Percentiles rank a stretch among this genome's conserved stretches.
phyloP scores from a whole-genome alignment of 2,888 invertebrate species.

The Cheilosia soror region DNA sequence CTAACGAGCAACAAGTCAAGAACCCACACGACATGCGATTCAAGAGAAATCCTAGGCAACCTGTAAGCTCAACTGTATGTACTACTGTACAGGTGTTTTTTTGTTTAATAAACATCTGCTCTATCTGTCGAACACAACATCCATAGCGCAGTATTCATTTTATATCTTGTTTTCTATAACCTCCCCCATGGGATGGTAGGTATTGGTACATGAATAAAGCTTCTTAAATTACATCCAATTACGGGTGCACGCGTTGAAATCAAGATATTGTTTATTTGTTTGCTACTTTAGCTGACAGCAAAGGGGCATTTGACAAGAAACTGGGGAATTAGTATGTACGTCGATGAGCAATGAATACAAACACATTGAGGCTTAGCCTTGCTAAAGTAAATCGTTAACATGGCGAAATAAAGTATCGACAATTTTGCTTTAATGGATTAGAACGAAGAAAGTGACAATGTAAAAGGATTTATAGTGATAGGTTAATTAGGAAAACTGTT shows the following conservation, averaged over 20 bases:
- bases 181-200: neutral
- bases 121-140: neutral
- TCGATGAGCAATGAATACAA: neutral
- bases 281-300: neutral
- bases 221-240: constrained; percentile 56
- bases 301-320: constrained; percentile 19
- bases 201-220: constrained; percentile 8
- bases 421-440: constrained; percentile 22
- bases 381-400: constrained; percentile 7
- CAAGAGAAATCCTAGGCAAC: neutral
- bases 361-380: neutral
- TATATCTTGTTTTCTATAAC: neutral
- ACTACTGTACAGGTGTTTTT: neutral
- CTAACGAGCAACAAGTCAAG: neutral
- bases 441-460: neutral
- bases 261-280: constrained; percentile 1
- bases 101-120: neutral
- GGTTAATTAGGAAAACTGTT: too few relatives aligned
- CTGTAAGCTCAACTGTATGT: neutral
- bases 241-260: constrained; percentile 16
- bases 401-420: neutral
- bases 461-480: neutral
- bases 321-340: constrained; percentile 19
- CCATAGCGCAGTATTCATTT: neutral
- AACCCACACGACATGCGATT: neutral